These are phyloP conservation scores for Sebastes steindachneri DNA, from an alignment of 2,797 vertebrate genomes.

Conservation along the genomic window DNA sequence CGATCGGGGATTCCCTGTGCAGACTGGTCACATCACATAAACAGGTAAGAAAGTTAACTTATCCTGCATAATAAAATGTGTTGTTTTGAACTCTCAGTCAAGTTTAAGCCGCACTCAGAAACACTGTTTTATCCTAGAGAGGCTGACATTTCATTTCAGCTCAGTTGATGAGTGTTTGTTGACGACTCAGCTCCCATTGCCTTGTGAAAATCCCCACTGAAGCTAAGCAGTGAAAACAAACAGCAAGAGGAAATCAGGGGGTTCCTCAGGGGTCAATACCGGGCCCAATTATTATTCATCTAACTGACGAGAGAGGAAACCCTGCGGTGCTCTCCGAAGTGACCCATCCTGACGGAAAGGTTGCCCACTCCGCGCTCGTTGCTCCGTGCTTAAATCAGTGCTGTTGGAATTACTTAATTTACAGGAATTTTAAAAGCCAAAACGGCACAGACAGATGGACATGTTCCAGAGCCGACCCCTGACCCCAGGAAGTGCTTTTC, in stretches of 20 bases:
- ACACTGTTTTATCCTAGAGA: conserved; percentile 36
- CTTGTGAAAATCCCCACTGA: conserved; percentile 67
- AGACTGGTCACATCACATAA: conserved; percentile 90
- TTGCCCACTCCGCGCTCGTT: conserved; percentile 38
- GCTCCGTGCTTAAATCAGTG: conserved; percentile 50
- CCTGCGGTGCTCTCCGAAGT: conserved; percentile 46
- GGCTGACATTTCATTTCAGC: conserved; percentile 43
- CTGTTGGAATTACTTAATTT: conserved; percentile 83
- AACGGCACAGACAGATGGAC: conserved; percentile 84
- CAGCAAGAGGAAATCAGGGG: conserved; percentile 69
- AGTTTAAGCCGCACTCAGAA: background rate
- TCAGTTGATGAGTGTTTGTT: conserved; percentile 66
- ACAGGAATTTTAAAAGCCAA: conserved; percentile 85
- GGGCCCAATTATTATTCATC: conserved; percentile 77
- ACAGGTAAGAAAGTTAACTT: conserved; percentile 69
- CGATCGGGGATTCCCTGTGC: conserved; percentile 93
- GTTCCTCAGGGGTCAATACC: conserved; percentile 68
- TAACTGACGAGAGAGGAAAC: conserved; percentile 73
- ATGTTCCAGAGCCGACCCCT: conserved; percentile 85
- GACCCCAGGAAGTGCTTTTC: conserved; percentile 85
- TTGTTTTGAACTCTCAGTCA: background rate
- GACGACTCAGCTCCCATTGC: conserved; percentile 51
- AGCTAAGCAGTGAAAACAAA: conserved; percentile 77
- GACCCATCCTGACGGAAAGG: conserved; percentile 57
- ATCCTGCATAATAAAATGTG: background rate